Percentiles rank a stretch among this genome's conserved stretches.
phyloP scores from a whole-genome alignment of 2,888 invertebrate species.

The Halictus ligatus region DNA sequence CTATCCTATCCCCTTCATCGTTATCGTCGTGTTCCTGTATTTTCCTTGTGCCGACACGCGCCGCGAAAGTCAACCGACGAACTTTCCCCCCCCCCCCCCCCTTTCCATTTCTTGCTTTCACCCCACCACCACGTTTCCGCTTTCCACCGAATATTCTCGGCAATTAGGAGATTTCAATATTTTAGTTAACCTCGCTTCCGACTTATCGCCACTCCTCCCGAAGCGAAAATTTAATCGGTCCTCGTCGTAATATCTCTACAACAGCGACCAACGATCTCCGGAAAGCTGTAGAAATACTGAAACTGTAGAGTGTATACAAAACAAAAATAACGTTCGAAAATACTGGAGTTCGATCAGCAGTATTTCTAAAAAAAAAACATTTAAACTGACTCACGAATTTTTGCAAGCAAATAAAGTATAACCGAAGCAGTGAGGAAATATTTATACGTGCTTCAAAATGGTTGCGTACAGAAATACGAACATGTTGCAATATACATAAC shows the following conservation, averaged over 20 bases:
- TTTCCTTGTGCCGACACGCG: conserved; percentile 44
- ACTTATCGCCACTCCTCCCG: background rate
- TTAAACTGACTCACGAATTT: background rate
- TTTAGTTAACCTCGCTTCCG: conserved; percentile 18
- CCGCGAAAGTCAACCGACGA: conserved; percentile 12
- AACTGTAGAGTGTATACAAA: background rate
- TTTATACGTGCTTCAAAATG: background rate
- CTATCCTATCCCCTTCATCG: conserved; percentile 41
- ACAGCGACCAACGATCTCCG: background rate
- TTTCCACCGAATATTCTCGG: background rate
- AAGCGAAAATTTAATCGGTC: background rate
- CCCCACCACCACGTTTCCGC: background rate
- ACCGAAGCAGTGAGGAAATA: background rate
- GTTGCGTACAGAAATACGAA: background rate
- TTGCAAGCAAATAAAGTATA: background rate
- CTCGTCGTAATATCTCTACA: background rate
- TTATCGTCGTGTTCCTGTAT: conserved; percentile 39
- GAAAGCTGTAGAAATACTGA: background rate
- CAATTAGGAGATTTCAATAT: conserved; percentile 51
- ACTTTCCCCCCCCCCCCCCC: background rate
- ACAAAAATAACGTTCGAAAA: background rate
- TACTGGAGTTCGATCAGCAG: background rate
- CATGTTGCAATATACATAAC: too few species aligned
- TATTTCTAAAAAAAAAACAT: background rate
- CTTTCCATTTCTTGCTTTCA: background rate